A percentile compares a stretch with the other conserved stretches of the same genome.
phyloP scores from a whole-genome alignment of 2,888 invertebrate species.

The Scrobipalpa costella region DNA sequence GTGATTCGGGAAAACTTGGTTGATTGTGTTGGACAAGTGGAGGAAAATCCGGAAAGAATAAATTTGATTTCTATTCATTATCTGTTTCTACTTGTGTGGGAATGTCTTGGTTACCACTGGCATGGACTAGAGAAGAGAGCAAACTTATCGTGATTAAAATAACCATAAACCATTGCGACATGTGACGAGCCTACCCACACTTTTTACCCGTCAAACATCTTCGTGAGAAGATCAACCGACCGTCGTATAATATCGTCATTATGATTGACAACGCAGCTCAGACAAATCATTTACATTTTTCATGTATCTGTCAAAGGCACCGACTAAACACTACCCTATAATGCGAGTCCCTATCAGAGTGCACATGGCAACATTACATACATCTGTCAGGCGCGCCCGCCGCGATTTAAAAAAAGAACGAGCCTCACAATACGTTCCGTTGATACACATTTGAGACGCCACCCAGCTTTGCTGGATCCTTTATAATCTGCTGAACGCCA shows the following conservation, averaged over 20 bases:
- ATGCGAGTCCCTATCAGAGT: conserved; percentile 54
- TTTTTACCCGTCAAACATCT: conserved; percentile 5
- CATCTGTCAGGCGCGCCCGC: conserved; percentile 73
- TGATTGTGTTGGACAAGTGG: neutral
- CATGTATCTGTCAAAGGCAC: conserved; percentile 32
- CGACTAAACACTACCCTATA: conserved; percentile 30
- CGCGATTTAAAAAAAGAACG: conserved; percentile 73
- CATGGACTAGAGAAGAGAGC: too few species aligned
- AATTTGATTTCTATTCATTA: too few species aligned
- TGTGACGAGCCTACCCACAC: neutral
- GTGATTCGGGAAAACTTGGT: neutral
- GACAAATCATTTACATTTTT: conserved; percentile 29
- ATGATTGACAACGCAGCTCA: conserved; percentile 28
- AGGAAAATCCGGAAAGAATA: neutral
- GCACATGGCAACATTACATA: conserved; percentile 75
- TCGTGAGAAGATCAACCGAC: conserved; percentile 17
- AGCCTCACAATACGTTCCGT: conserved; percentile 56
- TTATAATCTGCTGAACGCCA: conserved; percentile 17
- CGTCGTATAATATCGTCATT: conserved; percentile 18
- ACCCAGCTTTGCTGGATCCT: conserved; percentile 38
- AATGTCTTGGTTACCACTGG: too few species aligned
- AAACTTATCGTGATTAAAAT: neutral
- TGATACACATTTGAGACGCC: conserved; percentile 62
- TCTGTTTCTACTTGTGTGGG: too few species aligned
- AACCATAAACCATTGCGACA: neutral